phyloP scores from a whole-genome alignment of 64 coral and sea anemone species.

The Cladopsammia gracilis region DNA sequence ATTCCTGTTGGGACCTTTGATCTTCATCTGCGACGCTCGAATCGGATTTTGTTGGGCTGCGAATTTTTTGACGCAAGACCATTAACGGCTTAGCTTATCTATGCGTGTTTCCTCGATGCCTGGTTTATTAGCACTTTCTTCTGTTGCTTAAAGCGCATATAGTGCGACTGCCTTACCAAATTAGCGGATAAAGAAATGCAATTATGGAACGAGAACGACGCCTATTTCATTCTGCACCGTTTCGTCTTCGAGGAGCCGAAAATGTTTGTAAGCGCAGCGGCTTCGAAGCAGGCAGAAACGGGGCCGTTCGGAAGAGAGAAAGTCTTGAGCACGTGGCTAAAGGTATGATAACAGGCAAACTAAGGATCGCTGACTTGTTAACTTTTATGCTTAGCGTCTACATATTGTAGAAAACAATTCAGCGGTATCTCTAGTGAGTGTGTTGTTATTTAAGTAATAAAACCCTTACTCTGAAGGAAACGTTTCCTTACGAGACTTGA shows the following conservation, averaged over 20 bases:
- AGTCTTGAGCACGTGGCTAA: slow-evolving; percentile 2
- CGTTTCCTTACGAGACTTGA: no score
- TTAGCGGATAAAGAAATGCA: background rate
- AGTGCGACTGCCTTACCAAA: background rate
- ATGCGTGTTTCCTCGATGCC: background rate
- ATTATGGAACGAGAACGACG: background rate
- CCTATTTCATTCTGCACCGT: slow-evolving; percentile 11
- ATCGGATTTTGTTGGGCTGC: slow-evolving; percentile 36
- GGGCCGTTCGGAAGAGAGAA: background rate
- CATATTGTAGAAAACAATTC: no score
- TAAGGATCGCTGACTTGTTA: no score
- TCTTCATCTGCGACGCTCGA: background rate
- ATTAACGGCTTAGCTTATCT: slow-evolving; percentile 53
- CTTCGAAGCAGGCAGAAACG: background rate
- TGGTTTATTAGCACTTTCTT: background rate
- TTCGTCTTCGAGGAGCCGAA: slow-evolving; percentile 5
- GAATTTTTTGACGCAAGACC: slow-evolving; percentile 23
- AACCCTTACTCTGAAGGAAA: no score
- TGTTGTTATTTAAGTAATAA: no score
- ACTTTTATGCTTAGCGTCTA: no score
- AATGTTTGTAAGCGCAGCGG: background rate
- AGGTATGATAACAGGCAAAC: slow-evolving; percentile 12
- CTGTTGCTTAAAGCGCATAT: background rate
- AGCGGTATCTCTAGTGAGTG: no score
- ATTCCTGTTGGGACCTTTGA: slow-evolving; percentile 21